These are phyloP conservation scores for Gyrodactylus salaris DNA, from an alignment of 1,140 invertebrate species.

Conservation along the genomic window DNA sequence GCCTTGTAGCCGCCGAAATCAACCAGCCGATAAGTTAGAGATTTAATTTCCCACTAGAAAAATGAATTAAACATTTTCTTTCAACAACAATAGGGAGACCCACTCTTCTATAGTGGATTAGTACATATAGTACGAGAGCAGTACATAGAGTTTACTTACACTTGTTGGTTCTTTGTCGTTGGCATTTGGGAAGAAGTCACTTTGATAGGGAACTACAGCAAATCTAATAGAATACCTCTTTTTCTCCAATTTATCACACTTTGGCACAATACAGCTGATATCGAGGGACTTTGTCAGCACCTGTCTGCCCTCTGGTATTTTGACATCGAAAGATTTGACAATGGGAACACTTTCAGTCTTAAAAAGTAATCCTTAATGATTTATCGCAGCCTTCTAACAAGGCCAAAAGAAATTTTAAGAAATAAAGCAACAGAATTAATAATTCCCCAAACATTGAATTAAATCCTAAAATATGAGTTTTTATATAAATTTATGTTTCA, in stretches of 20 bases:
- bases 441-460: no score
- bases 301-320: background rate
- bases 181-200: background rate
- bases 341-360: background rate
- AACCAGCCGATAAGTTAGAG: background rate
- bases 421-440: no score
- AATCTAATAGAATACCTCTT: background rate
- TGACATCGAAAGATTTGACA: background rate
- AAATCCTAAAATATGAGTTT: no score
- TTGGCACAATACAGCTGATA: background rate
- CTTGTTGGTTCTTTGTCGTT: background rate
- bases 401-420: no score
- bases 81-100: no score
- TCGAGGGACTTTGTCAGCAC: background rate
- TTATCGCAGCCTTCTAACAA: background rate
- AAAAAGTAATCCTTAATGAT: background rate
- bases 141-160: background rate
- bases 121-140: no score
- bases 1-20: background rate
- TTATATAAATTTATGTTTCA: no score
- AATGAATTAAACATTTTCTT: no score
- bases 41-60: background rate
- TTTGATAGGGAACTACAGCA: background rate
- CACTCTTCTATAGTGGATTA: no score
- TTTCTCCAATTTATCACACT: background rate